Evolutionary conservation across 2,797 vertebrate species (phyloP), one percentile per base, ranked within the genome.

Genomic region (Naso thynnoides): DNA sequence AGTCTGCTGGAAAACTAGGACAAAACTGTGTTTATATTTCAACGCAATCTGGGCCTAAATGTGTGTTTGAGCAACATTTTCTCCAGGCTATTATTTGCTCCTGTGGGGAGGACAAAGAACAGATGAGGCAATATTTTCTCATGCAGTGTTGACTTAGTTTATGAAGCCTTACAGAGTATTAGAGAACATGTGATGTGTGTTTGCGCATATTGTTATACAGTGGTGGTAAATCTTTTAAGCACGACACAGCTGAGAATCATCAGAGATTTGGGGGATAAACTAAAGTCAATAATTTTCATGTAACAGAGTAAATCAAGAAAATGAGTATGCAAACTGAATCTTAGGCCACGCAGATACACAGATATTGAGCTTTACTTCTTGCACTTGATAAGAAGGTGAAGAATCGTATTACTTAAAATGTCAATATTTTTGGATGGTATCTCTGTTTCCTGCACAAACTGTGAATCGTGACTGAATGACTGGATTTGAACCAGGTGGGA

Each of bases 1-100:
- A 72, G 73, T 86, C 78, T 84, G 78, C 39, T 65, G 52, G 50
- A 79, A 83, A 92, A 85, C 74, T 92, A 78, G 90, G 86, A 77
- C 88, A 84, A 60, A 75, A 70, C 75, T 81, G 71, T 63, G 81
- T 29, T n/a, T 71, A 73, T 84, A 75, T 74, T 69, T 80, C 39
- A 57, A 9, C 59, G 56, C 53, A 77, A 79, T 81, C 69, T 74
- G 42, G 66, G 48, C 23, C 67, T 69, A 9, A 44, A 57, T 61
- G 69, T 67, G 67, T 57, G 82, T 79, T 79, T 70, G 67, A 80
- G 80, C 58, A 85, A 84, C 29, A 8, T 56, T 78, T 83, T 57
- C 70, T 67, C 48, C 64, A 47, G 76, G 58, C 59, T 42, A 18
- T 45, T 41, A 38, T 38, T 24, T 68, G 78, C 29, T 71, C 57